Conservation (phyloP, 2,797 vertebrate species). For the Sebastes dallii region DNA sequence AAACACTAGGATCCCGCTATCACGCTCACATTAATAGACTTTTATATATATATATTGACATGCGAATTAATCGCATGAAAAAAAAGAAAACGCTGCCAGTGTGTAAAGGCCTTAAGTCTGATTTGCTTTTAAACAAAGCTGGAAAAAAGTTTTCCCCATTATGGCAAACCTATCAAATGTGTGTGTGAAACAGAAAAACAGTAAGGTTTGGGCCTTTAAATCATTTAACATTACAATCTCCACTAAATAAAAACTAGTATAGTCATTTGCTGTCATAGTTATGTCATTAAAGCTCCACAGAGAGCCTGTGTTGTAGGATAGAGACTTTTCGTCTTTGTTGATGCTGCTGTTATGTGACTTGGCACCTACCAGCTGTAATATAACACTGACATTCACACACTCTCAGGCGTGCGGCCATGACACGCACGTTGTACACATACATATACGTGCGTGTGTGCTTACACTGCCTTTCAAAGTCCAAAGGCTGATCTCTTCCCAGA, state of each 20-base stretch:
- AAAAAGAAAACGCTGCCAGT: no score
- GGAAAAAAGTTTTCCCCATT: not conserved
- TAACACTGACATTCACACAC: constrained; percentile 31
- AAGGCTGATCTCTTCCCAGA: constrained; percentile 20
- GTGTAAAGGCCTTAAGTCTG: no score
- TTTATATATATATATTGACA: not conserved
- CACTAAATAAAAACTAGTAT: not conserved
- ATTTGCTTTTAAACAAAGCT: not conserved
- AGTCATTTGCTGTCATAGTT: not conserved
- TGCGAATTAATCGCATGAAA: no score
- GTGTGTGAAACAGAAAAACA: not conserved
- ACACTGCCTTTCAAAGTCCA: constrained; percentile 42
- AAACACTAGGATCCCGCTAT: not conserved
- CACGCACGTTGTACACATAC: not conserved
- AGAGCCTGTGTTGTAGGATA: not conserved
- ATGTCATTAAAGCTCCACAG: not conserved
- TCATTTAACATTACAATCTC: not conserved
- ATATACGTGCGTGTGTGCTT: not conserved
- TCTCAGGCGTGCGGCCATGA: not conserved
- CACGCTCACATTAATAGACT: not conserved
- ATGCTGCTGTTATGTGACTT: constrained; percentile 27
- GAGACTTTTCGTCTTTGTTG: constrained; percentile 2
- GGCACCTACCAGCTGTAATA: constrained; percentile 23
- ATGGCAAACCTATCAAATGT: not conserved
- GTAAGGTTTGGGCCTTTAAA: not conserved